Evolutionary conservation across 1,140 invertebrate species (phyloP).

Genomic region (Drosophila setifemur): DNA sequence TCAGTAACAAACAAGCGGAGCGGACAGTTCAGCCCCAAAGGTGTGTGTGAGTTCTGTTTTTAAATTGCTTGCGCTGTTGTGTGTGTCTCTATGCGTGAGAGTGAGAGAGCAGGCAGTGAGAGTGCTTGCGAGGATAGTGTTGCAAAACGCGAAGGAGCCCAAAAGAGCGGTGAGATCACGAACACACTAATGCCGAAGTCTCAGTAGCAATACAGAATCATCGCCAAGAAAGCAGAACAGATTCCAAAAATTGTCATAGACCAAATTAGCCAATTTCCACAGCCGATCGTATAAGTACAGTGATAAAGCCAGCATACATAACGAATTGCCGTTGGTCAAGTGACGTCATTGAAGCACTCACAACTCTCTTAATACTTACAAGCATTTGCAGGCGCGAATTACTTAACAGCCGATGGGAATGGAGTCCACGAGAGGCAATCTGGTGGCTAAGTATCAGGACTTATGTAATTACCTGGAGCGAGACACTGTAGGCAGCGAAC

Average conservation of each 20-base stretch:
- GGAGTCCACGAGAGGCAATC: conserved; percentile 43
- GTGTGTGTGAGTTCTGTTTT: conserved; percentile 32
- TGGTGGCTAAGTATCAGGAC: conserved; percentile 61
- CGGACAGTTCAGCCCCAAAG: conserved; percentile 37
- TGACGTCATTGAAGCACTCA: conserved; percentile 8
- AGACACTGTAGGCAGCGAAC: conserved; percentile 67
- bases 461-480: conserved; percentile 80
- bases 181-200: conserved; percentile 53
- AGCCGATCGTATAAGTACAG: conserved; percentile 20
- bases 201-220: conserved; percentile 53
- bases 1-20: conserved; percentile 12
- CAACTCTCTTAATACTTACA: background rate
- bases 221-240: conserved; percentile 28
- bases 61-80: conserved; percentile 20
- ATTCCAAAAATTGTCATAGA: conserved; percentile 22
- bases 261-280: conserved; percentile 42
- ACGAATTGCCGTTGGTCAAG: conserved; percentile 26
- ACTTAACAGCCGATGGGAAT: conserved; percentile 47
- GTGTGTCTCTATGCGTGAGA: conserved; percentile 2
- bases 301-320: conserved; percentile 27
- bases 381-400: conserved; percentile 56
- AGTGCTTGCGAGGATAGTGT: conserved; percentile 54
- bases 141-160: conserved; percentile 37
- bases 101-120: background rate
- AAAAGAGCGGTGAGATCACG: conserved; percentile 43